Evolutionary conservation across 1,140 invertebrate genomes (phyloP).

Genomic region (Pollicipes pollicipes): DNA sequence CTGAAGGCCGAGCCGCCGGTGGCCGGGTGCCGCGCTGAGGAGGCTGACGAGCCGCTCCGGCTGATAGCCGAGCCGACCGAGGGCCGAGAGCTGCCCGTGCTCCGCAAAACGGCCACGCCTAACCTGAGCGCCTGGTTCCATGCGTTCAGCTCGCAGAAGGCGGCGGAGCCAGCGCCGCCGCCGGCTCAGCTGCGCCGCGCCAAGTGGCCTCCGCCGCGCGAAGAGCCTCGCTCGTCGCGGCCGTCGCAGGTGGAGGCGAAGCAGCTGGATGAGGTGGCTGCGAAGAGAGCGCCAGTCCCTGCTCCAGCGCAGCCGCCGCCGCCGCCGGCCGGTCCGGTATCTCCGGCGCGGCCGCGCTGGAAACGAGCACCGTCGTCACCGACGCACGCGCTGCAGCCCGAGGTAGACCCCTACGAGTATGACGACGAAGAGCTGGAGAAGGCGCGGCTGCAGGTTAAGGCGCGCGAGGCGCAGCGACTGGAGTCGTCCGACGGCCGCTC

Average conservation of each 20-base stretch:
- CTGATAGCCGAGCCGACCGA: background rate
- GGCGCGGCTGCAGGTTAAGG: conserved; percentile 5
- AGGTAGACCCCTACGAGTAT: background rate
- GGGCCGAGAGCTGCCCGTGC: background rate
- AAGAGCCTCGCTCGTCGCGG: no score
- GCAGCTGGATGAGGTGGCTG: no score
- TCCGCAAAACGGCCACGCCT: conserved; percentile 44
- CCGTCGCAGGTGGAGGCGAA: no score
- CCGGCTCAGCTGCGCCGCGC: background rate
- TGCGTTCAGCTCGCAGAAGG: conserved; percentile 45
- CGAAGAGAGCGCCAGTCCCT: no score
- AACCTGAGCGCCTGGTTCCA: conserved; percentile 79
- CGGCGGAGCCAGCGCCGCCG: background rate
- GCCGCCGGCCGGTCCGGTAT: background rate
- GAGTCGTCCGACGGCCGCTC: background rate
- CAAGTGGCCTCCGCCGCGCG: background rate
- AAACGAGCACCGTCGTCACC: background rate
- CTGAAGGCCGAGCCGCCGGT: background rate
- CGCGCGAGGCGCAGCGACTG: background rate
- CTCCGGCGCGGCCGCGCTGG: background rate
- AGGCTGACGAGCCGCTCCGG: background rate
- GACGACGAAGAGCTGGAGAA: conserved; percentile 5
- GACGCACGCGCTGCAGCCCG: background rate
- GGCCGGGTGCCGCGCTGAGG: background rate
- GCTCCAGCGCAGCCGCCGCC: background rate